Evolutionary conservation across 2,888 invertebrate genomes (phyloP).

Genomic region (Philonicus albiceps): DNA sequence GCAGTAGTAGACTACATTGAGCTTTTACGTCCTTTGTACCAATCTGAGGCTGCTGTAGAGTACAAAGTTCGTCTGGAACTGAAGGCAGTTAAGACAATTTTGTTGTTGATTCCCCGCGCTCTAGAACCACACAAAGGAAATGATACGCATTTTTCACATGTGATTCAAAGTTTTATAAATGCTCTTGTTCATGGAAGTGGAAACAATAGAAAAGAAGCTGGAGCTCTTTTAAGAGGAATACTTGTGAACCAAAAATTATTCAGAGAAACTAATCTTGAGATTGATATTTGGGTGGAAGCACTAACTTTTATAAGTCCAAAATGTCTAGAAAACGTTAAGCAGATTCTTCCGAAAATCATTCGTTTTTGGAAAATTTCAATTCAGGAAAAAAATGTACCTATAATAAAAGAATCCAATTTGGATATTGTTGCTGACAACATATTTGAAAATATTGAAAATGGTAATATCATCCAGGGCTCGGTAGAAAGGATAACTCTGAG

Average conservation of each 20-base stretch:
- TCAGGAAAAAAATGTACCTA: background rate
- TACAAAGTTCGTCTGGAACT: slow-evolving; percentile 56
- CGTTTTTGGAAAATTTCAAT: background rate
- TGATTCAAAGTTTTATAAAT: slow-evolving; percentile 68
- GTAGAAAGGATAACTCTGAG: slow-evolving; percentile 59
- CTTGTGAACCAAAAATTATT: slow-evolving; percentile 72
- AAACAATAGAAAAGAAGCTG: slow-evolving; percentile 64
- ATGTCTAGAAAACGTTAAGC: slow-evolving; percentile 54
- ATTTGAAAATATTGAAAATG: slow-evolving; percentile 62
- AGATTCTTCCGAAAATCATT: slow-evolving; percentile 54
- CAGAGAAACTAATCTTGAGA: slow-evolving; percentile 68
- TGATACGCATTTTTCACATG: slow-evolving; percentile 66
- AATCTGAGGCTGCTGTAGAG: slow-evolving; percentile 39
- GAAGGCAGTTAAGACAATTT: slow-evolving; percentile 61
- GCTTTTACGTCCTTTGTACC: slow-evolving; percentile 59
- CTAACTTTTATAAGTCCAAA: slow-evolving; percentile 53
- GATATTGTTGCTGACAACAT: slow-evolving; percentile 54
- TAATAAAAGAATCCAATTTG: slow-evolving; percentile 44
- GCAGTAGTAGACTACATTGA: slow-evolving; percentile 60
- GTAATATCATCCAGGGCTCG: slow-evolving; percentile 58
- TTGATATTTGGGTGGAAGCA: slow-evolving; percentile 72
- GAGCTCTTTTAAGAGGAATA: slow-evolving; percentile 67
- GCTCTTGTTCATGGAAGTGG: slow-evolving; percentile 62
- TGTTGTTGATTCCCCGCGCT: slow-evolving; percentile 64
- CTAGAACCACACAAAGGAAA: slow-evolving; percentile 62